Base-by-base conservation (phyloP, 1,140 invertebrate species). In the Micrasema minimum region DNA sequence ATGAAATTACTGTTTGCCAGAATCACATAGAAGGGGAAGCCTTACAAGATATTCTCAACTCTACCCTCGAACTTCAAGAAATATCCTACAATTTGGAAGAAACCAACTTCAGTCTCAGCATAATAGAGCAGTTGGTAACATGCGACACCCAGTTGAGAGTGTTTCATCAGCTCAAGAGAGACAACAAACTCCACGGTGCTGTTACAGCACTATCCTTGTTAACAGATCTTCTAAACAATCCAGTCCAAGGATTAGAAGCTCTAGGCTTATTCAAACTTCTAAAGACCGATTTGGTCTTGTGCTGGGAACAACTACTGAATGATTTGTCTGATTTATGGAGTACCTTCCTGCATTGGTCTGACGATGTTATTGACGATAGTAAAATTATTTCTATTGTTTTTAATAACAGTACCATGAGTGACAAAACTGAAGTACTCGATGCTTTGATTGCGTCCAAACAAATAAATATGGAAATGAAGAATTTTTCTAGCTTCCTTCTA, bases 21-120 rank as follows among this genome's bases (percentile, higher is more conserved):
- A 80, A 78, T 38, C 82, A 84, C 48, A 86, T 89, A 64, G 83
- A 88, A 71, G 76, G 85, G 59, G 76, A 87, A 78, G 83, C 86
- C n/a, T 86, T 87, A 78, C 81, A 85, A 57, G 85, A 90, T 76
- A 79, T 90, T 46, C 76, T 82, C 4, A 82, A 84, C 65, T 86
- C 86, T 0, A 84, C 85, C 9, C 83, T 85, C 50, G 87, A 87
- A 75, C 78, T 90, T 69, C 79, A 87, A 57, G 79, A 79, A 70
- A 78, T 89, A 23, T 80, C 84, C 7, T 78, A 83, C 64, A 82
- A 86, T 48, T 76, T 90, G 37, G 79, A 86, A 72, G 83, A 82
- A 61, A 80, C 85, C 0, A 84, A 85, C 20, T 84, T 85, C 74
- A 81, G 83, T 69, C 61, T 88, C 7, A 78, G 83, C 26, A 79